Base-by-base conservation (phyloP, 2,888 invertebrate genomes). In the Rotaria macrura region DNA sequence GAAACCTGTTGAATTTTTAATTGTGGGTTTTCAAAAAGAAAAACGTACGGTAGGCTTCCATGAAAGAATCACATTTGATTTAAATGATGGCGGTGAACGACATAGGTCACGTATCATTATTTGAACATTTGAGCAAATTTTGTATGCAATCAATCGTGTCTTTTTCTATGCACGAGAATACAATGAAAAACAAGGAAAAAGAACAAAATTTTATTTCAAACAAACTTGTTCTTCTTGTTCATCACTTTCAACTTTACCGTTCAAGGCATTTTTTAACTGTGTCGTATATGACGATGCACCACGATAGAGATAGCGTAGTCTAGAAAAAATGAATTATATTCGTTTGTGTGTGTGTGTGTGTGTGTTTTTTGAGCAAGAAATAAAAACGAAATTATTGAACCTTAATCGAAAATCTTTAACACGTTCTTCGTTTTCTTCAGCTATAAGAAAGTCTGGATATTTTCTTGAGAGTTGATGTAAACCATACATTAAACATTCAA, bases 51-150 rank as follows among this genome's bases (percentile, higher is more conserved):
- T 74, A 79, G 90, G 90, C 89, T 89, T 90, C 90, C 91, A 91
- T 86, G 91, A 91, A 38, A 91, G 88, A 38, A 88, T 89, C 84
- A 91, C 87, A 38, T 88, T 86, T 72, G 89, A 94, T 90, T 96
- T 96, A 91, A 95, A 97, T 88, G 95, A 94, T 12, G 97, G 97
- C 25, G 97, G 96, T 86, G 94, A 94, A 90, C 96, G 95, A 92
- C 97, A 97, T 88, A 97, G 92, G 92, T 97, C 97, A 90, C 95
- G 94, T 87, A 97, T 96, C 84, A 97, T 92, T 1, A 94, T 93
- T 89, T 95, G 96, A 87, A 97, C 96, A 91, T 97, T 97, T 84
- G 95, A 94, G 85, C 96, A 95, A 12, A 96, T 95, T 90, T 95
- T 95, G 83, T 96, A 92, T 23, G 96, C 96, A 52, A 94, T 90